Conservation (phyloP, 2,113 vertebrate species). For the Sinocyclocheilus grahami region DNA sequence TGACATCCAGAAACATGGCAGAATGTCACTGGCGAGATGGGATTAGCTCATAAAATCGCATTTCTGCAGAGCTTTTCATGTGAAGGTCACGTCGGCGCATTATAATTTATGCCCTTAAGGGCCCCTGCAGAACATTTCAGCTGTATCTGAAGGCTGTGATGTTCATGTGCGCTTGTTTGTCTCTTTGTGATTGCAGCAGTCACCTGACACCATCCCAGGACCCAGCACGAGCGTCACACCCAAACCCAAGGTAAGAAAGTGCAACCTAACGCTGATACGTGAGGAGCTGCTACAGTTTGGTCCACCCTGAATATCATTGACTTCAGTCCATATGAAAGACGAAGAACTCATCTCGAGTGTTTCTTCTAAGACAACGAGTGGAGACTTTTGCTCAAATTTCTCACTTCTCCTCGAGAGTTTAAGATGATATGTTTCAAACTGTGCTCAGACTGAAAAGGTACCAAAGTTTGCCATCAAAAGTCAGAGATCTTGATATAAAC, state of each 20-base stretch:
- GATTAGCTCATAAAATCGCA: not conserved
- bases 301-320: not conserved
- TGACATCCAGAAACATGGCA: not conserved
- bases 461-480: not conserved
- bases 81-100: not conserved
- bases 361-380: not conserved
- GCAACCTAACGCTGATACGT: not conserved
- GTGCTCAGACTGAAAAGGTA: too few species aligned
- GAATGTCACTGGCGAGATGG: not conserved
- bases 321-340: not conserved
- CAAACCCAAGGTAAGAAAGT: slow-evolving; percentile 70
- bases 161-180: slow-evolving; percentile 51
- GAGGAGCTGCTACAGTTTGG: not conserved
- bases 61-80: not conserved
- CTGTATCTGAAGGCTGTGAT: slow-evolving; percentile 1
- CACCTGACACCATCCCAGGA: slow-evolving; percentile 78
- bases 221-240: slow-evolving; percentile 70
- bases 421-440: not conserved
- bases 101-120: not conserved
- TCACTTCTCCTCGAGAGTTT: not conserved
- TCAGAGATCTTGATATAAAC: not conserved
- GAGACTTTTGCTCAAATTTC: not conserved
- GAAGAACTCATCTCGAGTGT: not conserved
- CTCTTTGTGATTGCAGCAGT: slow-evolving; percentile 73
- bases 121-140: not conserved